A percentile compares a stretch with the other conserved stretches of the same genome.
These are phyloP conservation scores for Aporrectodea caliginosa DNA, from an alignment of 1,140 invertebrate species.

Conservation along the genomic window DNA sequence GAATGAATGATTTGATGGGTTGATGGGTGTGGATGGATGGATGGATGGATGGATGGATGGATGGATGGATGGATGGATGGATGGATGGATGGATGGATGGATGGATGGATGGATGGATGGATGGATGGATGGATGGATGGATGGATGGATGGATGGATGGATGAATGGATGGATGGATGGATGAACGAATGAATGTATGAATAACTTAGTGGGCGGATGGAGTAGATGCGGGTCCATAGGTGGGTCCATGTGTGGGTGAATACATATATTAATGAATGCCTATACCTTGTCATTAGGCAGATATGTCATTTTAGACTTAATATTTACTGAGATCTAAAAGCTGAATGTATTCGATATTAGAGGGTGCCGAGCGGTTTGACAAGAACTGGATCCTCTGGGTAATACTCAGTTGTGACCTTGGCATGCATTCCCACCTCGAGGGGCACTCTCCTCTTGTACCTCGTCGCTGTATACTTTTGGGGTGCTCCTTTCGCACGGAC, in stretches of 20 bases:
- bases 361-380: no score
- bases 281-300: no score
- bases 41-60: background rate
- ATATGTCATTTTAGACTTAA: no score
- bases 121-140: background rate
- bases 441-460: no score
- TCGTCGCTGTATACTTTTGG: no score
- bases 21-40: background rate
- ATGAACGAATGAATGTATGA: background rate
- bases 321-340: no score
- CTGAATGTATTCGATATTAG: no score
- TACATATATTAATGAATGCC: background rate
- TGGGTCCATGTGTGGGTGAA: background rate
- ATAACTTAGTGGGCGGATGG: background rate
- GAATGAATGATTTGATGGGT: no score
- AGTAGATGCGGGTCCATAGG: background rate
- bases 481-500: no score
- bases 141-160: background rate
- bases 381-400: no score
- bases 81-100: background rate
- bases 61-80: background rate
- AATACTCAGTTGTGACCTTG: no score
- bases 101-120: background rate
- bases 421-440: no score
- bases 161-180: background rate